These are phyloP conservation scores for Hydrotaea diabolus DNA, from an alignment of 2,888 invertebrate species.

Conservation along the genomic window DNA sequence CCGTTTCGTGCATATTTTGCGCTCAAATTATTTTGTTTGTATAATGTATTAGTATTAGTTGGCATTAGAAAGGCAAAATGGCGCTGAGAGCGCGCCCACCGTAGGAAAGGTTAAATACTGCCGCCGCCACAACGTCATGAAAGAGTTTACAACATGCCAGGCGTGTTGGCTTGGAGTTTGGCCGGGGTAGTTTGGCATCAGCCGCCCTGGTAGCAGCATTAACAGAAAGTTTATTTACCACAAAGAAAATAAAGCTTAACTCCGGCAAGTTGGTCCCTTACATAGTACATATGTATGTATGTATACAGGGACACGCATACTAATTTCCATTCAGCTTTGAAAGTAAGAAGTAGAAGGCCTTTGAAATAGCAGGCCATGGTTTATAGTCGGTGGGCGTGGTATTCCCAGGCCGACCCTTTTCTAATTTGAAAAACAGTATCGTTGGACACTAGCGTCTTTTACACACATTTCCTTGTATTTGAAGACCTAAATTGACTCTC, in stretches of 20 bases:
- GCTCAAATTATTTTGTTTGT: conserved; percentile 68
- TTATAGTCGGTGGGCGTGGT: no score
- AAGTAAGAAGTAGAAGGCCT: no score
- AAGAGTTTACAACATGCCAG: neutral
- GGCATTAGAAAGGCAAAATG: neutral
- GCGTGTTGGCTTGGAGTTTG: neutral
- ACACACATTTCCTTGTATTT: no score
- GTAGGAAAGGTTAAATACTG: neutral
- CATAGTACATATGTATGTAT: no score
- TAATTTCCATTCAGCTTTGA: neutral
- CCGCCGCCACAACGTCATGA: neutral
- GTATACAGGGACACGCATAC: neutral
- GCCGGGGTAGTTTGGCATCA: neutral
- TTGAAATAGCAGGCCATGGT: no score
- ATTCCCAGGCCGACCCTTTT: no score
- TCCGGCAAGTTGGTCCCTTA: neutral
- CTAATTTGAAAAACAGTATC: no score
- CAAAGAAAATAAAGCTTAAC: conserved; percentile 47
- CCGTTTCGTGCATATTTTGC: conserved; percentile 66
- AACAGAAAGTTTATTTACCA: conserved; percentile 30
- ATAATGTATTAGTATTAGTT: conserved; percentile 58
- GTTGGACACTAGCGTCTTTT: no score
- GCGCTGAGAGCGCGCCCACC: neutral
- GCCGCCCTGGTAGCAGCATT: neutral
- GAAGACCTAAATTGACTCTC: no score